phyloP scores from a whole-genome alignment of 1,140 invertebrate genomes.

The Neodiprion pinetum region DNA sequence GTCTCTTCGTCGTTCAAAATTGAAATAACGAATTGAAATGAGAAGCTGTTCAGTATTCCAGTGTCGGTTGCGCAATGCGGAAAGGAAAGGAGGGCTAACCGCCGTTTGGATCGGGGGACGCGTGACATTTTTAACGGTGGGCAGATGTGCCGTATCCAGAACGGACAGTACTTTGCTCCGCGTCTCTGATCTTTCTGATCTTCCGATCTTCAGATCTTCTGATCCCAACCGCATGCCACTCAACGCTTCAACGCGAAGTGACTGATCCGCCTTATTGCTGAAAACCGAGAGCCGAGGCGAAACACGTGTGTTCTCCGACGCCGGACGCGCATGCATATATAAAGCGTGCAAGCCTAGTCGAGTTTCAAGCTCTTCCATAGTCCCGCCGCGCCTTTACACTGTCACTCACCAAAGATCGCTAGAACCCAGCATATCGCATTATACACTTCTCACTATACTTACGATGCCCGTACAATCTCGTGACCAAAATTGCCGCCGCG shows the following conservation, averaged over 20 bases:
- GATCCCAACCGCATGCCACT: slow-evolving; percentile 1
- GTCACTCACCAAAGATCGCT: not conserved
- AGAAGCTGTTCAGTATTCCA: too few relatives aligned
- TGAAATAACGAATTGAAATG: too few relatives aligned
- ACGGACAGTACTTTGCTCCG: not conserved
- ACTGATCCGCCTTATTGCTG: slow-evolving; percentile 6
- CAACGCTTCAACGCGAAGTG: not conserved
- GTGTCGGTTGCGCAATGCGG: too few relatives aligned
- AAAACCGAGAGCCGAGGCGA: not conserved
- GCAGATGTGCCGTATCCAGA: slow-evolving; percentile 4
- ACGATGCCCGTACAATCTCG: not conserved
- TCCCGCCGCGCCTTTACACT: not conserved
- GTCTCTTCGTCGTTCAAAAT: too few relatives aligned
- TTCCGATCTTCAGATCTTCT: slow-evolving; percentile 2
- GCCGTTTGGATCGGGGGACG: not conserved
- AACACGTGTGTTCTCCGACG: not conserved
- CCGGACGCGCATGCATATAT: not conserved
- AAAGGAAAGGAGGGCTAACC: too few relatives aligned
- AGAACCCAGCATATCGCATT: not conserved
- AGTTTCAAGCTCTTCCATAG: not conserved
- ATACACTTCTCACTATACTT: not conserved
- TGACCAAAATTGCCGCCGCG: not conserved
- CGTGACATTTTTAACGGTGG: not conserved
- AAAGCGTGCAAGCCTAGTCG: not conserved
- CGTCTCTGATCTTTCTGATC: slow-evolving; percentile 1